Evolutionary conservation across 2,888 invertebrate species (phyloP).

Genomic region (Drosophila birchii): DNA sequence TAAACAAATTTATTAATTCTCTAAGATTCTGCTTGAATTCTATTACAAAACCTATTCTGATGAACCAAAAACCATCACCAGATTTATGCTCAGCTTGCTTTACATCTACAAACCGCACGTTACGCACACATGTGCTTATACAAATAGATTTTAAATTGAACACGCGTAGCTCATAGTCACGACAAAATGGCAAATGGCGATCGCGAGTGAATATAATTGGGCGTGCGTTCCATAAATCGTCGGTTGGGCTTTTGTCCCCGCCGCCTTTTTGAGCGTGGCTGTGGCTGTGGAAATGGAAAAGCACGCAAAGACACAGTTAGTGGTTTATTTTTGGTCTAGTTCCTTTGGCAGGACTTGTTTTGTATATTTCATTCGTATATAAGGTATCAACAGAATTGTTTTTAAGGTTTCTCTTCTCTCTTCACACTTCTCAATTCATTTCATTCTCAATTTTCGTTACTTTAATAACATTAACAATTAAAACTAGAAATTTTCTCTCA

Average conservation of each 20-base stretch:
- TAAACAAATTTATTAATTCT: background rate
- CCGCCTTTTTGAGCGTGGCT: constrained; percentile 1
- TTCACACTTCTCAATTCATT: constrained; percentile 7
- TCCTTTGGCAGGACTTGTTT: constrained; percentile 32
- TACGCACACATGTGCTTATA: constrained; percentile 10
- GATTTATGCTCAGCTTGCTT: background rate
- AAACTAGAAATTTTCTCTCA: constrained; percentile 54
- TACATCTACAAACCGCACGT: constrained; percentile 10
- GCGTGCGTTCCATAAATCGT: constrained; percentile 27
- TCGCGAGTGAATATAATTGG: constrained; percentile 34
- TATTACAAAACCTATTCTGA: background rate
- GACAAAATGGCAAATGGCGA: constrained; percentile 19
- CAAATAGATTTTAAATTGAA: constrained; percentile 46
- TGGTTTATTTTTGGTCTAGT: constrained; percentile 29
- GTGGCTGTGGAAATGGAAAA: background rate
- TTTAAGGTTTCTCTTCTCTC: constrained; percentile 26
- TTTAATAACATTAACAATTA: constrained; percentile 72
- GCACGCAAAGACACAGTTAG: background rate
- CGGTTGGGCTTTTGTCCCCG: constrained; percentile 8
- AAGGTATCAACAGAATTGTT: constrained; percentile 65
- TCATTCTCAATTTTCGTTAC: constrained; percentile 8
- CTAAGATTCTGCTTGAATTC: too few species aligned
- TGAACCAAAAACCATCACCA: background rate
- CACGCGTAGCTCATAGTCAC: constrained; percentile 34
- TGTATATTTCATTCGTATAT: constrained; percentile 15